Conservation (phyloP, 2,113 vertebrate genomes). For the Panurus biarmicus region DNA sequence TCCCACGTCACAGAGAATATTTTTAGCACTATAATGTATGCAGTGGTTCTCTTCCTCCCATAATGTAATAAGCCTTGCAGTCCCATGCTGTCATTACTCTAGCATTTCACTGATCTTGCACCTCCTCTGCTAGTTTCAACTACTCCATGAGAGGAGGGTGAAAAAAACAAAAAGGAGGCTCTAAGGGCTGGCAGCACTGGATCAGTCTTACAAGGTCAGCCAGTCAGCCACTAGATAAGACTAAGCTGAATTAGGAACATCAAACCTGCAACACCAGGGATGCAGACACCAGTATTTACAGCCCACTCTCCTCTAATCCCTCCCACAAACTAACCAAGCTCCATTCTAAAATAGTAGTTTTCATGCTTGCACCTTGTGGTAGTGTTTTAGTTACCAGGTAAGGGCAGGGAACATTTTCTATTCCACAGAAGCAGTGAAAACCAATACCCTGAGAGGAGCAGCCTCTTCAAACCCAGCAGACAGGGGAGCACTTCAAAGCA, state of each 20-base stretch:
- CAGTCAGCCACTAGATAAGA: not conserved
- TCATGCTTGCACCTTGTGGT: not conserved
- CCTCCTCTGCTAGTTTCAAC: not conserved
- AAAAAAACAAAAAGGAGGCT: not conserved
- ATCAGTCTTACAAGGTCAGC: not conserved
- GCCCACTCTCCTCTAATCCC: not conserved
- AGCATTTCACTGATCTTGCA: not conserved
- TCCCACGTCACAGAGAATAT: not conserved
- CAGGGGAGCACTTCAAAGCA: not conserved
- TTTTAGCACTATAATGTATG: not conserved
- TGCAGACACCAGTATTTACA: not conserved
- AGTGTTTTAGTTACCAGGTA: not conserved
- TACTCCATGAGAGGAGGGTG: fast-evolving
- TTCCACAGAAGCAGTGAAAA: not conserved
- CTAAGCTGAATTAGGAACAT: not conserved
- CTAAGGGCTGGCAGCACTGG: not conserved
- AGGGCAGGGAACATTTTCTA: not conserved
- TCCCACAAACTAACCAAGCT: not conserved
- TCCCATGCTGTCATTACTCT: not conserved
- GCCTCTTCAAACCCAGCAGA: not conserved
- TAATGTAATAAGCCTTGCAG: not conserved
- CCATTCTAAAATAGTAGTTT: not conserved
- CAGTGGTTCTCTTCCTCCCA: not conserved
- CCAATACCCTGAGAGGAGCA: not conserved
- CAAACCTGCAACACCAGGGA: not conserved